phyloP scores from a whole-genome alignment of 92 coral and sea anemone genomes.

The Porites cylindrica region DNA sequence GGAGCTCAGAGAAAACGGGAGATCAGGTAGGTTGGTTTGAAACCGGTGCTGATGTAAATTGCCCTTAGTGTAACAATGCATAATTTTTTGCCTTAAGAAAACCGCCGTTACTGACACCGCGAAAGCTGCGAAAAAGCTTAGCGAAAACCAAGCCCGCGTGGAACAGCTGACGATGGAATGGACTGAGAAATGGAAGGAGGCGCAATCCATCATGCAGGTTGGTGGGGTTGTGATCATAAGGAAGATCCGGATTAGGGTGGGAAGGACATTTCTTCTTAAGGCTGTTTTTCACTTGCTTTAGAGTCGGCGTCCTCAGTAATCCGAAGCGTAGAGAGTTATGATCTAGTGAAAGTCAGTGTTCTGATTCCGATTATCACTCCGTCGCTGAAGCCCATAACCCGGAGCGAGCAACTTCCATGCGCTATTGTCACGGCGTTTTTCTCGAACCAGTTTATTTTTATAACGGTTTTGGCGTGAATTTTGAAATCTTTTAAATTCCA shows the following conservation, averaged over 20 bases:
- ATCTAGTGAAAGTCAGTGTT: too few relatives aligned
- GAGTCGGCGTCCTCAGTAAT: too few relatives aligned
- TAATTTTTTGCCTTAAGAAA: conserved; percentile 9
- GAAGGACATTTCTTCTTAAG: not conserved
- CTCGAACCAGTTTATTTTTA: too few relatives aligned
- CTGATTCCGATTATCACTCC: too few relatives aligned
- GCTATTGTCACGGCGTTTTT: too few relatives aligned
- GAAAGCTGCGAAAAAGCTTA: conserved; percentile 79
- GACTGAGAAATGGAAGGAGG: conserved; percentile 99
- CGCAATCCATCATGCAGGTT: conserved; percentile 94
- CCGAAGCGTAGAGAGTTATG: too few relatives aligned
- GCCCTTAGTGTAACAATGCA: not conserved
- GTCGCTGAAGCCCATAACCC: too few relatives aligned
- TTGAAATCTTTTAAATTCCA: too few relatives aligned
- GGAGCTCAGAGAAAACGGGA: not conserved
- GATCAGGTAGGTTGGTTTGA: conserved; percentile 15
- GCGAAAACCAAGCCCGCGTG: conserved; percentile 89
- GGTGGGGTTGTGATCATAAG: not conserved
- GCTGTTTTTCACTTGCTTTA: too few relatives aligned
- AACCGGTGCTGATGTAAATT: not conserved
- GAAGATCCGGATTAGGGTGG: not conserved
- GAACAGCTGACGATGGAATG: conserved; percentile 95
- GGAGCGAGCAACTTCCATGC: too few relatives aligned
- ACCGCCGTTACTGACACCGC: conserved; percentile 61
- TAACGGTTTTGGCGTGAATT: too few relatives aligned